These are phyloP conservation scores for Larimichthys polyactis DNA, from an alignment of 2,113 vertebrate genomes.

Conservation along the genomic window DNA sequence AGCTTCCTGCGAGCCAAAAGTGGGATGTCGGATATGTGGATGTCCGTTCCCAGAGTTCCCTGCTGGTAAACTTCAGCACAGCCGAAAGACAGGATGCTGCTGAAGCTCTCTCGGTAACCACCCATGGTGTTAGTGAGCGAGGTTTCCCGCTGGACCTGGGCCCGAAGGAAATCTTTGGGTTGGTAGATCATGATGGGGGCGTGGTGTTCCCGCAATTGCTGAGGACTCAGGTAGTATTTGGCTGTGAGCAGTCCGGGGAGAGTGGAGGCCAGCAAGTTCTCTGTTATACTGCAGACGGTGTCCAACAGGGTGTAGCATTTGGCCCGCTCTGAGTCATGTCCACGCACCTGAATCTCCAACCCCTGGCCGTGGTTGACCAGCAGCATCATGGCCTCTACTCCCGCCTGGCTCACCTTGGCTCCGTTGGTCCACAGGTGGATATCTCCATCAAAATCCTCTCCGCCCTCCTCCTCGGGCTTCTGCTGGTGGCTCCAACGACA, in stretches of 20 bases:
- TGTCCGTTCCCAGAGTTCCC: slow-evolving; percentile 90
- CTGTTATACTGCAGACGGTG: slow-evolving; percentile 93
- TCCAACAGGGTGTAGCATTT: slow-evolving; percentile 95
- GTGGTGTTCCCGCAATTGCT: slow-evolving; percentile 95
- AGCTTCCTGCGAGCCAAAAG: slow-evolving; percentile 92
- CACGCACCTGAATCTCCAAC: slow-evolving; percentile 94
- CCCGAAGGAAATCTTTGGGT: slow-evolving; percentile 96
- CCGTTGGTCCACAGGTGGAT: slow-evolving; percentile 96
- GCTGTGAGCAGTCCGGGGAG: slow-evolving; percentile 93
- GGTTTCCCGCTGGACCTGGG: slow-evolving; percentile 91
- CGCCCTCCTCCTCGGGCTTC: slow-evolving; percentile 83
- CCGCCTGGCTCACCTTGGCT: slow-evolving; percentile 89
- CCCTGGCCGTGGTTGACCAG: slow-evolving; percentile 99
- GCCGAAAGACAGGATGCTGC: slow-evolving; percentile 94
- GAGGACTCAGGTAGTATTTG: slow-evolving; percentile 96
- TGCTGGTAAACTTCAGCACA: slow-evolving; percentile 93
- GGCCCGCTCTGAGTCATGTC: slow-evolving; percentile 89
- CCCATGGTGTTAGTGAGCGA: slow-evolving; percentile 97
- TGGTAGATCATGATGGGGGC: slow-evolving; percentile 98
- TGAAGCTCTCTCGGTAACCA: slow-evolving; percentile 96
- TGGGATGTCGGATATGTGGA: slow-evolving; percentile 91
- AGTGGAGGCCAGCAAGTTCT: slow-evolving; percentile 92
- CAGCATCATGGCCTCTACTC: slow-evolving; percentile 92
- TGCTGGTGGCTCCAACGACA: slow-evolving; percentile 98
- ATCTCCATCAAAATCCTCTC: slow-evolving; percentile 77